Evolutionary conservation across 2,888 invertebrate genomes (phyloP).

Genomic region (Pycnomerus fuliginosus): DNA sequence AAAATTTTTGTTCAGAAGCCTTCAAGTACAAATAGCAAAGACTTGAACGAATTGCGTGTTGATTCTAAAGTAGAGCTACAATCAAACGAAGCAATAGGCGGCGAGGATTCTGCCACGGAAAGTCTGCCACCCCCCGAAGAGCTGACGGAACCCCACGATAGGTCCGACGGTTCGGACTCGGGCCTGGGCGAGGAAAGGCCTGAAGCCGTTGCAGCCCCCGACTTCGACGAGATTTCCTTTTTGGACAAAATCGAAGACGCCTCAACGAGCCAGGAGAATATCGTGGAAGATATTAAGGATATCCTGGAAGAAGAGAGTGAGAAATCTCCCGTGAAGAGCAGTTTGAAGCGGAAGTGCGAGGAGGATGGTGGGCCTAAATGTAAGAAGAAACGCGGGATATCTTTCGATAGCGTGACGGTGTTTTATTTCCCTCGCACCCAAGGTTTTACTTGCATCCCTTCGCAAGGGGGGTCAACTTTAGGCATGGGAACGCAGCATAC

Average conservation of each 20-base stretch:
- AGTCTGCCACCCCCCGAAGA: constrained; percentile 60
- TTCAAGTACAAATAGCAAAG: constrained; percentile 33
- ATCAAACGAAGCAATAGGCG: constrained; percentile 54
- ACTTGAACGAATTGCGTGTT: constrained; percentile 32
- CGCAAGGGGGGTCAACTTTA: constrained; percentile 86
- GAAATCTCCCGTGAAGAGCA: constrained; percentile 59
- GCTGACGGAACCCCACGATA: constrained; percentile 61
- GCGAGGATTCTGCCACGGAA: constrained; percentile 64
- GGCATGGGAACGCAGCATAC: constrained; percentile 83
- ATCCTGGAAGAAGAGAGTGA: constrained; percentile 33
- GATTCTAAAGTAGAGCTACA: constrained; percentile 40
- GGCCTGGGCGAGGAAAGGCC: constrained; percentile 71
- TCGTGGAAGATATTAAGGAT: constrained; percentile 32
- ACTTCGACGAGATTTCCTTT: constrained; percentile 55
- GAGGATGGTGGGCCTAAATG: constrained; percentile 54
- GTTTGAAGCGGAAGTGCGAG: constrained; percentile 65
- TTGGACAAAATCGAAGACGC: constrained; percentile 47
- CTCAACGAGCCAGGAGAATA: constrained; percentile 18
- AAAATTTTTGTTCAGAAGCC: constrained; percentile 30
- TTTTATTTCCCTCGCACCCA: constrained; percentile 93
- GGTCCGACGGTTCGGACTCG: constrained; percentile 80
- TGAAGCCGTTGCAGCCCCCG: constrained; percentile 34
- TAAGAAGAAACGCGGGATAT: constrained; percentile 78
- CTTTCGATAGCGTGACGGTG: constrained; percentile 90
- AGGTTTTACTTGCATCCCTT: constrained; percentile 90